Base-by-base conservation (phyloP, 2,113 vertebrate species). In the Osmerus mordax region DNA sequence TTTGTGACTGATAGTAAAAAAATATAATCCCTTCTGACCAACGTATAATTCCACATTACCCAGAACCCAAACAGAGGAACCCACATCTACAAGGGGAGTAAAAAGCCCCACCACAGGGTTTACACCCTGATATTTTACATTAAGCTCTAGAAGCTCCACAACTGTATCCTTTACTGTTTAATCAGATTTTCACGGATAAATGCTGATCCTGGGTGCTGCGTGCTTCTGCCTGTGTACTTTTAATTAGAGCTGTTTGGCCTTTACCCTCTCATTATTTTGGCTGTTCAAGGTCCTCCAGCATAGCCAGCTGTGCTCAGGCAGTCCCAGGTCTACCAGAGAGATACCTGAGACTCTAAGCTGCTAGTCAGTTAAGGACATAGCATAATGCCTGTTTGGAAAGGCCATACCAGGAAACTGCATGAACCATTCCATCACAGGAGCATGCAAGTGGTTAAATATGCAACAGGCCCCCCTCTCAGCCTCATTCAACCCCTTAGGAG, bases 151-250 rank as follows among this genome's bases (percentile, higher is more conserved):
- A 76, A 63, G 72, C 80, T 77, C 79, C 75, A 87, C 81, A 83
- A 81, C 75, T 87, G 81, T 78, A 83, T 89, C 83, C 71, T 80
- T 85, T 76, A 76, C 76, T 73, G 77, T 83, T 84, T 84, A 78
- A 89, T 90, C 80, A 82, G 84, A 89, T 89, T 88, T 89, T 73
- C 81, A 83, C 61, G 65, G 73, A 71, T 78, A 77, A 85, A 85
- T 58, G 80, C 79, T 80, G 73, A 65, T 77, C 79, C 71, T 73
- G 76, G 70, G 53, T 72, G 67, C 77, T 81, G 82, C 56, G 6
- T 8, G 25, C 52, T 25, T 36, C n/a, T 72, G 56, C 36, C 19
- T 18, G 28, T 78, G 52, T 73, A 60, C 69, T 86, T 87, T 89
- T 88, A 84, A 91, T 89, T 86, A 84, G 80, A 78, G 81, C 72